Base-by-base conservation (phyloP, 1,140 invertebrate genomes). In the Notospermus geniculatus region DNA sequence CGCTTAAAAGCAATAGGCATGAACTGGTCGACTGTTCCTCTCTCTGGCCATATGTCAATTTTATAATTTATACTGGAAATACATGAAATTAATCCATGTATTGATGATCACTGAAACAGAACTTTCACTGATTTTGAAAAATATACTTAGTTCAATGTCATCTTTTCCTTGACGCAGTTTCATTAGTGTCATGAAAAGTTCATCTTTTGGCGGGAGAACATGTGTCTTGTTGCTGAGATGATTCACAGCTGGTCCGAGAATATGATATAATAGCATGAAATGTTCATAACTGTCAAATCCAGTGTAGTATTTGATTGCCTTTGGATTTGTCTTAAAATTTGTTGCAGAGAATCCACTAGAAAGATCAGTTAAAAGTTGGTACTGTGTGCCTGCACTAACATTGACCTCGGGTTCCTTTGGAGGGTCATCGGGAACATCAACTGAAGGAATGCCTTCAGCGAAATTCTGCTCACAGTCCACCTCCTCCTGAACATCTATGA, bases 171-270 rank as follows among this genome's bases (percentile, higher is more conserved):
- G 54, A 28, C 59, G 4, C 7, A 66, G 23, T 59, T 68, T 63
- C 17, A 68, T 66, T 1, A 63, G 13, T n/a, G 61, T 63, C 22
- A 68, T 17, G 41, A 66, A 68, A 17, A 65, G 30, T 28, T 59
- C 58, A 54, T 63, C 55, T 23, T 27, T 15, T 36, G 54, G 50
- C 11, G 15, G 11, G 15, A 17, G 23, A 13, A 53, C 11, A 11
- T 2, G 0, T 7, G 50, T 57, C 25, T 52, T 46, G n/a, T 57
- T 52, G 22, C 52, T 30, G 2, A 57, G 27, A 7, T 58, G 50
- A 53, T 28, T 50, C n/a, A 29, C 54, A 50, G 54, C 7, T 52
- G 54, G 50, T 11, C 50, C 50, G 22, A 53, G 50, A 17, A 53
- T 53, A 53, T 53, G 11, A 22, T 13, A 53, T 11, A 53, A 15